These are phyloP conservation scores for Andrena haemorrhoa DNA, from an alignment of 2,888 invertebrate genomes.

Conservation along the genomic window DNA sequence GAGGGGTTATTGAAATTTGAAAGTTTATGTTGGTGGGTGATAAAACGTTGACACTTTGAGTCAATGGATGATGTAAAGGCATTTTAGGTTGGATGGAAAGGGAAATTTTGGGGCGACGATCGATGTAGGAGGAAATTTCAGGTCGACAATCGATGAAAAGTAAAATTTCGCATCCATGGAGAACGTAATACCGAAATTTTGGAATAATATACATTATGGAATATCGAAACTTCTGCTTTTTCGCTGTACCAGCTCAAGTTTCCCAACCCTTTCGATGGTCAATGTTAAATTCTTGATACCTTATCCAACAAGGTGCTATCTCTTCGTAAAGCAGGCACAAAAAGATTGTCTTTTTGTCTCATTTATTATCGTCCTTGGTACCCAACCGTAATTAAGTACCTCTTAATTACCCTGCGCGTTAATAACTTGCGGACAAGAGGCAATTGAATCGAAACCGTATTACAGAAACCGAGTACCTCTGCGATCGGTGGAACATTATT, in stretches of 20 bases:
- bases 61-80: too few relatives aligned
- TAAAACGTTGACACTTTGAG: too few relatives aligned
- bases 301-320: slow-evolving; percentile 5
- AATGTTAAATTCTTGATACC: slow-evolving; percentile 30
- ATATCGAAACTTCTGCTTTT: neutral
- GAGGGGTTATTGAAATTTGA: too few relatives aligned
- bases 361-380: slow-evolving; percentile 11
- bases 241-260: neutral
- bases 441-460: slow-evolving; percentile 34
- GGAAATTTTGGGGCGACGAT: too few relatives aligned
- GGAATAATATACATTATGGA: too few relatives aligned
- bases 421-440: slow-evolving; percentile 28
- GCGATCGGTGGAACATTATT: neutral
- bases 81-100: too few relatives aligned
- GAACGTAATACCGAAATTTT: too few relatives aligned
- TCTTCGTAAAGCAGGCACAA: slow-evolving; percentile 1
- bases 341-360: neutral
- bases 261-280: slow-evolving; percentile 42
- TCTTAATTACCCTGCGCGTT: slow-evolving; percentile 9
- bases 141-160: too few relatives aligned
- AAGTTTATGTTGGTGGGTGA: too few relatives aligned
- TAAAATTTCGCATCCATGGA: too few relatives aligned
- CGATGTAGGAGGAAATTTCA: too few relatives aligned
- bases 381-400: slow-evolving; percentile 16
- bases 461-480: neutral